These are phyloP conservation scores for Syrrhaptes paradoxus DNA, from an alignment of 2,113 vertebrate species.

Conservation along the genomic window DNA sequence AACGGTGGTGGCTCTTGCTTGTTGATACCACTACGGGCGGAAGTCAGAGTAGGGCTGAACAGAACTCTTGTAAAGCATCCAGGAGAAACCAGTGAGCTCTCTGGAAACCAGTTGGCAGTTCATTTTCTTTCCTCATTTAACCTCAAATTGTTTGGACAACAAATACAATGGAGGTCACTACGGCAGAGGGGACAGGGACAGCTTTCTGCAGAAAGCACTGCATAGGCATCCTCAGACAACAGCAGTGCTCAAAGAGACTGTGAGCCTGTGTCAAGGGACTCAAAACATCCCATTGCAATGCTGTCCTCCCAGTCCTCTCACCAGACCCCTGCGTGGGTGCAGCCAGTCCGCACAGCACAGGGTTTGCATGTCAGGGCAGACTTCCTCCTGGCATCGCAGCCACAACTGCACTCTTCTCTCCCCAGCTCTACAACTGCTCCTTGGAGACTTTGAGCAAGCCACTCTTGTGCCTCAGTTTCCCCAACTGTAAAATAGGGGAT, in stretches of 20 bases:
- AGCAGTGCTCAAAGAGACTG: background rate
- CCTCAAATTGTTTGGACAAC: background rate
- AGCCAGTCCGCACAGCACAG: rapidly evolving
- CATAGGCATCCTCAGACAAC: background rate
- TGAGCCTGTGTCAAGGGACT: background rate
- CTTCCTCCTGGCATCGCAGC: background rate
- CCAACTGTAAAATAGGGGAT: background rate
- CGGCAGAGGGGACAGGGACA: rapidly evolving
- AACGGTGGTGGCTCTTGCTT: rapidly evolving
- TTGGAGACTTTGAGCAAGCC: background rate
- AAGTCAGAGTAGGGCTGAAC: background rate
- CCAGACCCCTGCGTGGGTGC: background rate
- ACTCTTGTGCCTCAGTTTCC: background rate
- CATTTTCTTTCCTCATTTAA: background rate
- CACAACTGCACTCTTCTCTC: background rate
- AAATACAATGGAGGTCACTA: rapidly evolving
- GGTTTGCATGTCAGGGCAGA: background rate
- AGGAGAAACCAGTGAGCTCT: background rate
- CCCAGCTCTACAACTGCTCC: background rate
- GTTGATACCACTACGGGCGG: rapidly evolving
- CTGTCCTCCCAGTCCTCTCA: background rate
- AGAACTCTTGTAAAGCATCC: background rate
- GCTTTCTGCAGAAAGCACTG: background rate
- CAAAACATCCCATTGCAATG: rapidly evolving
- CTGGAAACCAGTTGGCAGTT: background rate